Base-by-base conservation (phyloP, 2,113 vertebrate species). In the Paraplagusia blochii region DNA sequence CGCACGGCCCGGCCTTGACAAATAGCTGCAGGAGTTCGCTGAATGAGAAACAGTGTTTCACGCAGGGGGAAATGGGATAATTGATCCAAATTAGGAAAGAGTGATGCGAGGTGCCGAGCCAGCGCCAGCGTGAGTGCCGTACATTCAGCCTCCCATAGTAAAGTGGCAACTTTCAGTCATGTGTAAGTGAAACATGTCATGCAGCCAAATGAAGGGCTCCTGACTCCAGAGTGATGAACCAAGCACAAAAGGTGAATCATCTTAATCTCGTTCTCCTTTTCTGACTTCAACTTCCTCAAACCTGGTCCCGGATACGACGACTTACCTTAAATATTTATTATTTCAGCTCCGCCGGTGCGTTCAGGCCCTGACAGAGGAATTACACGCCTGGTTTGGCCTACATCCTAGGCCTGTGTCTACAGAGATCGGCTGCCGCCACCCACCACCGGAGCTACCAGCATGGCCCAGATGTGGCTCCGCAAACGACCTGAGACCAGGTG, bases 401-500 rank as follows among this genome's bases (percentile, higher is more conserved):
- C 79, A 78, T 86, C 78, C 85, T 74, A 76, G 60, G 66, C 61
- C 57, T 69, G 22, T 29, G 22, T 29, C 57, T 66, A 60, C 59
- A 44, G 72, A 60, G 46, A 51, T 65, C 17, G 44, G 63, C 22
- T 12, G 66, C 71, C 71, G 74, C 87, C 86, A 87, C 86, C 87
- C 85, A 86, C 81, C 45, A 11, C 72, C 76, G 69, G 46, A 38
- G 66, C 60, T 80, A 89, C 88, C 90, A 84, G 84, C 90, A 90
- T 90, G 71, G 58, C 69, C 75, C 55, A n/a, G 54, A 58, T 84
- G 77, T 80, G 79, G 76, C 72, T 72, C 73, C 36, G 51, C 67
- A 88, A 88, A 88, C 87, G 83, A 89, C 85, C 86, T 83, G 64
- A 71, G 76, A 83, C 84, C 67, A 76, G 87, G 83, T 80, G 81